A percentile compares a stretch with the other conserved stretches of the same genome.
Evolutionary conservation across 2,113 vertebrate genomes (phyloP).

Genomic region (Clarias batrachus): DNA sequence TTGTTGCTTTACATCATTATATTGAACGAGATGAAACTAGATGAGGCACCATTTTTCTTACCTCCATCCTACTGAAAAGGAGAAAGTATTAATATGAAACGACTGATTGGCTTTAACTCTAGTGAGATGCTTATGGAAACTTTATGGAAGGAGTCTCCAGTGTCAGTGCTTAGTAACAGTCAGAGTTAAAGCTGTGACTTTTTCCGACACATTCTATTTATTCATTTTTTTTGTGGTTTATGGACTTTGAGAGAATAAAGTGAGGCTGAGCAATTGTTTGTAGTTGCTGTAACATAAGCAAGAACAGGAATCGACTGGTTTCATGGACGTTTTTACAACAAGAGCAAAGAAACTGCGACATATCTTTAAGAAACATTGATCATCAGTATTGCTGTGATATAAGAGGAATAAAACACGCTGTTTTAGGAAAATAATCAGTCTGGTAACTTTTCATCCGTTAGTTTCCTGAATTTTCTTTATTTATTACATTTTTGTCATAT

Average conservation of each 20-base stretch:
- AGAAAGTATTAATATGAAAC: too few species aligned
- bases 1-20: neutral
- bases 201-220: too few species aligned
- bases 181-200: too few species aligned
- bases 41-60: neutral
- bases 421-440: too few species aligned
- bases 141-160: neutral
- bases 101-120: too few species aligned
- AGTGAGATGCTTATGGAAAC: neutral
- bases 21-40: neutral
- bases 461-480: neutral
- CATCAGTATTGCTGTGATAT: neutral
- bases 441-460: neutral
- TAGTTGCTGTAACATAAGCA: neutral
- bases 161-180: neutral
- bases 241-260: too few species aligned
- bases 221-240: too few species aligned
- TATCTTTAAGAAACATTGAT: neutral
- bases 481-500: neutral
- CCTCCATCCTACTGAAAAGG: neutral
- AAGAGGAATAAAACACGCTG: neutral
- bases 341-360: neutral
- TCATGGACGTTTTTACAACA: neutral
- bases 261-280: too few species aligned
- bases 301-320: neutral